Conservation (phyloP, 2,888 invertebrate species). For the Andrena flavipes region DNA sequence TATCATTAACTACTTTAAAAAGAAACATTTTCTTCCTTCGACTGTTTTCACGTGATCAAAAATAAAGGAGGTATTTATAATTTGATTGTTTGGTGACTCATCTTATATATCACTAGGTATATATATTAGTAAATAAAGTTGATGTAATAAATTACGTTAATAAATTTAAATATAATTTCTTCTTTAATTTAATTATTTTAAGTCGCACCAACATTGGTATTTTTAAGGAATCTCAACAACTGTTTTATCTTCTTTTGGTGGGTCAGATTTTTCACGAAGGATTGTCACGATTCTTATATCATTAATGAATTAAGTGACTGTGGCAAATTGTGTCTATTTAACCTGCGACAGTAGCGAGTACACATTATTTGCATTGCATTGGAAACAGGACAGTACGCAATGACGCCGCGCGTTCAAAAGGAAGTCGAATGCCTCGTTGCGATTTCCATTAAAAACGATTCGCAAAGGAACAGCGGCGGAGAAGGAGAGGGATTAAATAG, state of each 20-base stretch:
- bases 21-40: too few relatives aligned
- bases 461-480: conserved; percentile 7
- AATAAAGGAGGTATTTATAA: neutral
- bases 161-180: too few relatives aligned
- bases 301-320: conserved; percentile 55
- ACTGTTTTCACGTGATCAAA: too few relatives aligned
- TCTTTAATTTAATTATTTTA: too few relatives aligned
- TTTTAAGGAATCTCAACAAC: too few relatives aligned
- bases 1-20: too few relatives aligned
- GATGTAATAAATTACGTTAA: too few relatives aligned
- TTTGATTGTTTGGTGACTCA: neutral
- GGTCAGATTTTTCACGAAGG: too few relatives aligned
- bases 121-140: too few relatives aligned
- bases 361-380: neutral
- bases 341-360: neutral
- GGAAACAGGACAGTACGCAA: neutral
- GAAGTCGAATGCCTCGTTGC: conserved; percentile 44
- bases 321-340: conserved; percentile 23
- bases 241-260: too few relatives aligned
- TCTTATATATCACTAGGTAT: too few relatives aligned
- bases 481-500: neutral
- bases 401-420: conserved; percentile 11
- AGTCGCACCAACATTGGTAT: too few relatives aligned
- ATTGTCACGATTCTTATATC: neutral
- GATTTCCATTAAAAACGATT: conserved; percentile 59